Evolutionary conservation across 1,140 invertebrate species (phyloP), one percentile per base, ranked within the genome.

Genomic region (Drosophila lini): DNA sequence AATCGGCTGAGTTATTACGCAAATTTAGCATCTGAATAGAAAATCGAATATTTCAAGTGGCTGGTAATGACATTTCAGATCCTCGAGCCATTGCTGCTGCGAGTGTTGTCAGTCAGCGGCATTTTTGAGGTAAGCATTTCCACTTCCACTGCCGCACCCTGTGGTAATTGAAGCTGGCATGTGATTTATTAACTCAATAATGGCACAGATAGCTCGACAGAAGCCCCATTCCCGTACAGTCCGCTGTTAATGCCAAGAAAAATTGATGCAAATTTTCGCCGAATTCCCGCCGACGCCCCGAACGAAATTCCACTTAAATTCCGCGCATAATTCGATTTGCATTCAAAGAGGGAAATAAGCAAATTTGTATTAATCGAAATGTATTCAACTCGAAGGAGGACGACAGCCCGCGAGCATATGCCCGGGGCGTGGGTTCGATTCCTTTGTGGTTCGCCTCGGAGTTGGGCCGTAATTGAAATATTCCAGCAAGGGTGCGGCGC

Each of bases 101-200:
- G 34, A 48, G 50, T 70, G 44, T 45, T 71, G 68, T 70, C 68
- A 71, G 65, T 58, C 52, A 28, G 32, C 65, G 42, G 64, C 32
- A 81, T 81, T 73, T 81, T 77, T 81, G 78, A 81, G 78, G 78
- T 81, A 81, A 81, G 55, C 52, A 58, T 45, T 52, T 44, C 42
- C 47, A 56, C 34, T 25, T 15, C 53, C 53, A 56, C 36, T 16
- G 53, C 38, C 65, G 22, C 44, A 8, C 13, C 4, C 44, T 50
- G 69, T 38, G 48, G 74, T 82, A 82, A 82, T 82, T 82, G 80
- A 83, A 82, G 80, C 80, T 79, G 80, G 69, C 80, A 82, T 82
- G 69, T 82, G 80, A 82, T 82, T 82, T 82, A 82, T 82, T 82
- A 82, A 82, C 80, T 82, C 80, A 82, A 82, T 82, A 83, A 82